phyloP scores from a whole-genome alignment of 2,888 invertebrate species.

The Agonopterix heracliana region DNA sequence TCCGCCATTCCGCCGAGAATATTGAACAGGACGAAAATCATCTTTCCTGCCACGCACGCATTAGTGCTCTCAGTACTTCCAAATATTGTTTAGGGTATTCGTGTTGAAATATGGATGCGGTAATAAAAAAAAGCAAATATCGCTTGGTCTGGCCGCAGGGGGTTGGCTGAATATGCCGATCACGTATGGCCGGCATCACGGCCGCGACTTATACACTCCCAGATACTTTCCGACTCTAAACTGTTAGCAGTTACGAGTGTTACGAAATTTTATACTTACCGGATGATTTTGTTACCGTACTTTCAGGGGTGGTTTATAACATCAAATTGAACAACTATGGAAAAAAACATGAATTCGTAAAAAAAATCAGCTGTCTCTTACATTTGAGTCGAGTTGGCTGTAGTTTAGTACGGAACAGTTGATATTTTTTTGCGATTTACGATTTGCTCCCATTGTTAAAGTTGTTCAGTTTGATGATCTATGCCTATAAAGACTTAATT shows the following conservation, averaged over 20 bases:
- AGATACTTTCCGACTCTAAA: slow-evolving; percentile 34
- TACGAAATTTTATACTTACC: slow-evolving; percentile 29
- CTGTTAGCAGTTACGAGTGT: slow-evolving; percentile 37
- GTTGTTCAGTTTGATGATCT: too few relatives aligned
- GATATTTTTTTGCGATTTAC: too few relatives aligned
- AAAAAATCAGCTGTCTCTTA: too few relatives aligned
- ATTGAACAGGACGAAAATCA: slow-evolving; percentile 44
- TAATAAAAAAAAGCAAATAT: slow-evolving; percentile 69
- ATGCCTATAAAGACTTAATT: too few relatives aligned
- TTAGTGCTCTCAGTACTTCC: slow-evolving; percentile 58
- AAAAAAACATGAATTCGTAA: too few relatives aligned
- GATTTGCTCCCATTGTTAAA: too few relatives aligned
- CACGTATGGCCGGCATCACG: slow-evolving; percentile 48
- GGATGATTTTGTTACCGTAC: too few relatives aligned
- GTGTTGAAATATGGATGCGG: slow-evolving; percentile 69
- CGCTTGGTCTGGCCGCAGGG: slow-evolving; percentile 45
- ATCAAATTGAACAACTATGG: too few relatives aligned
- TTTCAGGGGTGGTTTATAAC: too few relatives aligned
- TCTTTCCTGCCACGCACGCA: slow-evolving; percentile 63
- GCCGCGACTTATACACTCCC: slow-evolving; percentile 34
- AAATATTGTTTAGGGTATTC: slow-evolving; percentile 61
- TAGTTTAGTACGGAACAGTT: too few relatives aligned
- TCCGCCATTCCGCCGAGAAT: slow-evolving; percentile 30
- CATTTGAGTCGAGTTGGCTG: too few relatives aligned
- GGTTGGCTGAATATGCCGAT: slow-evolving; percentile 40